Evolutionary conservation across 2,888 invertebrate genomes (phyloP).

Genomic region (Galerucella nymphaeae): DNA sequence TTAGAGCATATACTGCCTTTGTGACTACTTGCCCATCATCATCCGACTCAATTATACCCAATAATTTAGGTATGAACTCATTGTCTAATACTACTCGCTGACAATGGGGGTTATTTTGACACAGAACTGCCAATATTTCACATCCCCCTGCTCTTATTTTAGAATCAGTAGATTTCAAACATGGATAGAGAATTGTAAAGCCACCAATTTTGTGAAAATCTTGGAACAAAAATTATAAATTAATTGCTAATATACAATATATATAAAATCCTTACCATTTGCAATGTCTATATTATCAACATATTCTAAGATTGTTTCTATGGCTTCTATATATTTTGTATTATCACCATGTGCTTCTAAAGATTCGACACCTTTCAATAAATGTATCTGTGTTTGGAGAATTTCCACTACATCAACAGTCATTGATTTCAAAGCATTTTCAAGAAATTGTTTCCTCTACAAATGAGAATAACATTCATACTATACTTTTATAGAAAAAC

Average conservation of each 20-base stretch:
- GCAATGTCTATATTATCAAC: slow-evolving; percentile 84
- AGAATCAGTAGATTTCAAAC: slow-evolving; percentile 72
- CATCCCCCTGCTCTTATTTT: slow-evolving; percentile 74
- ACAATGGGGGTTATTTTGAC: slow-evolving; percentile 88
- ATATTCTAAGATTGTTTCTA: slow-evolving; percentile 76
- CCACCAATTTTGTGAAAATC: slow-evolving; percentile 90
- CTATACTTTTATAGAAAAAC: not conserved
- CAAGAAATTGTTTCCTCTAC: slow-evolving; percentile 77
- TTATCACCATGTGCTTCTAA: slow-evolving; percentile 67
- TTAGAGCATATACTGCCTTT: slow-evolving; percentile 82
- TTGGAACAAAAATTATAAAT: slow-evolving; percentile 56
- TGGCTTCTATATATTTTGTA: slow-evolving; percentile 70
- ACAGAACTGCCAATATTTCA: slow-evolving; percentile 79
- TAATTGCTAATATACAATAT: not conserved
- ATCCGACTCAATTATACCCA: slow-evolving; percentile 70
- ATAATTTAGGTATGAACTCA: slow-evolving; percentile 73
- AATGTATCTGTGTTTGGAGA: slow-evolving; percentile 71
- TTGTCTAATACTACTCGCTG: slow-evolving; percentile 77
- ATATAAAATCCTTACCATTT: slow-evolving; percentile 69
- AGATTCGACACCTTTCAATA: slow-evolving; percentile 68
- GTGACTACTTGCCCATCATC: slow-evolving; percentile 71
- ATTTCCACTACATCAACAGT: slow-evolving; percentile 77
- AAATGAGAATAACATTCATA: slow-evolving; percentile 42
- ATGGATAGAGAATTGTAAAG: slow-evolving; percentile 76
- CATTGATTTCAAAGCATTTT: slow-evolving; percentile 76